Conservation (phyloP, 1,140 invertebrate genomes). For the Pteromalus puparum region DNA sequence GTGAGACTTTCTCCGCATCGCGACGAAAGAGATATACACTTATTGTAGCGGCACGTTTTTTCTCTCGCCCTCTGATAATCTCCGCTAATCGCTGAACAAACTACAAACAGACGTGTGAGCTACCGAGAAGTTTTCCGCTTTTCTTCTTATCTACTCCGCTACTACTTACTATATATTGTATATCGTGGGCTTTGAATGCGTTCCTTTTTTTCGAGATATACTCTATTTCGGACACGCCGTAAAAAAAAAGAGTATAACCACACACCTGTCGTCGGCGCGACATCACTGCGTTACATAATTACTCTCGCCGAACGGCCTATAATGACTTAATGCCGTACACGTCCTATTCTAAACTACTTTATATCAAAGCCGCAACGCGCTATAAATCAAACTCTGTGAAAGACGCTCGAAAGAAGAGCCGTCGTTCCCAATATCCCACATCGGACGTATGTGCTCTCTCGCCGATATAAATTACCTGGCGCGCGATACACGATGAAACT, state of each 20-base stretch:
- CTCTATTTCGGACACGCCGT: neutral
- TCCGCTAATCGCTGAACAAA: constrained; percentile 2
- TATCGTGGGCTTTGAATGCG: too few species aligned
- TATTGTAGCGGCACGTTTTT: neutral
- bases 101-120: neutral
- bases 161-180: too few species aligned
- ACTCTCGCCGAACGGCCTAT: too few species aligned
- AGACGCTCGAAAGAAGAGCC: too few species aligned
- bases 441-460: too few species aligned
- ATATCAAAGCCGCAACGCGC: too few species aligned
- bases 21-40: neutral
- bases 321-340: too few species aligned
- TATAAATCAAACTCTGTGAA: too few species aligned
- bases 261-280: too few species aligned
- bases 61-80: neutral
- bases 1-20: constrained; percentile 21
- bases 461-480: constrained; percentile 61
- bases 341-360: too few species aligned
- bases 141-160: neutral
- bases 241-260: neutral
- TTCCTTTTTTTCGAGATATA: too few species aligned
- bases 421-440: neutral
- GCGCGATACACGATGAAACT: constrained; percentile 65
- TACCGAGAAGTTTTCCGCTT: neutral
- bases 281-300: neutral